phyloP scores from a whole-genome alignment of 1,140 invertebrate species.

The Tetragonula clypearis region DNA sequence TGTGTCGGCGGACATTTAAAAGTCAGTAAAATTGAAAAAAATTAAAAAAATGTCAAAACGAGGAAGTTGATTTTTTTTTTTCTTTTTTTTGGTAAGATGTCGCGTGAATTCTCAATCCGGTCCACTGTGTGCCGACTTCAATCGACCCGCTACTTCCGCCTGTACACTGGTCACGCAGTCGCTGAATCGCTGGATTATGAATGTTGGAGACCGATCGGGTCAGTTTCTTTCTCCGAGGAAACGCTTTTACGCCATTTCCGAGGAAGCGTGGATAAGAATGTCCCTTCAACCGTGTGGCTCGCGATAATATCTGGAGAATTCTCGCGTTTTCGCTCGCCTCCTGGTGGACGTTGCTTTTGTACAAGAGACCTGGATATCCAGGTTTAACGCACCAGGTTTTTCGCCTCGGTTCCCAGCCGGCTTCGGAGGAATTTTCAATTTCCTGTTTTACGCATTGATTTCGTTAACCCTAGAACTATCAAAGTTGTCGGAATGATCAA shows the following conservation, averaged over 20 bases:
- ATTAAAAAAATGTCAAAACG: too few species aligned
- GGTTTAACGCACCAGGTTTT: too few species aligned
- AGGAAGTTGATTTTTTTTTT: too few species aligned
- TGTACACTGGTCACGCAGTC: not conserved
- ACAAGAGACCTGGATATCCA: not conserved
- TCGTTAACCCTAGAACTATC: not conserved
- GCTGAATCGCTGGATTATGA: not conserved
- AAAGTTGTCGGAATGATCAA: too few species aligned
- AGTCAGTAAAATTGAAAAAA: too few species aligned
- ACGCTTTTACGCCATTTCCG: not conserved
- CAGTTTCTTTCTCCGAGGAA: not conserved
- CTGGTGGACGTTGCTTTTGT: not conserved
- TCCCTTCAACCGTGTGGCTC: not conserved
- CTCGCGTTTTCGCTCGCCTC: not conserved
- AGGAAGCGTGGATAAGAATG: not conserved
- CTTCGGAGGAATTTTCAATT: not conserved
- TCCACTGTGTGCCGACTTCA: not conserved
- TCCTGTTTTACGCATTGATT: not conserved
- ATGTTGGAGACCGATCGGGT: not conserved
- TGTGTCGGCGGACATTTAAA: too few species aligned
- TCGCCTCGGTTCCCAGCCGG: not conserved
- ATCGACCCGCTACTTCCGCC: slow-evolving; percentile 6
- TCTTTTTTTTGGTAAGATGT: too few species aligned
- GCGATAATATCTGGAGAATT: not conserved
- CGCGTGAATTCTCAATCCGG: not conserved